Percentiles rank a stretch among this genome's conserved stretches.
Conservation (phyloP, 2,888 invertebrate species). For the Epinotia demarniana region DNA sequence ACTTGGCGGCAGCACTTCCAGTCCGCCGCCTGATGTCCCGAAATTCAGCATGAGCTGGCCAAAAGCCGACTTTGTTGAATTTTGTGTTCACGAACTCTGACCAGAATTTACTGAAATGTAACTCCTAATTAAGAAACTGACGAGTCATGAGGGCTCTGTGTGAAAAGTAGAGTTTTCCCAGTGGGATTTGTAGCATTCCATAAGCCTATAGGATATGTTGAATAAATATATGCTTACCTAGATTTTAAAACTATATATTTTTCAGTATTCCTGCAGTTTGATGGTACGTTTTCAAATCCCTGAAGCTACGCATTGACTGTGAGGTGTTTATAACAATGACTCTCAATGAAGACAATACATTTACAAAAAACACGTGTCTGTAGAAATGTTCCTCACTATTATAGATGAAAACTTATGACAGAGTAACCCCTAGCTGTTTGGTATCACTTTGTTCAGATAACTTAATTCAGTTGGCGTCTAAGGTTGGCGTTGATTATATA, state of each 20-base stretch:
- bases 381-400: too few relatives aligned
- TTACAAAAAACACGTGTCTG: too few relatives aligned
- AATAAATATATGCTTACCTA: background rate
- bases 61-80: constrained; percentile 33
- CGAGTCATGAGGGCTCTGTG: constrained; percentile 13
- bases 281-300: too few relatives aligned
- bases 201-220: background rate
- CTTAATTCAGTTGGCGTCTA: background rate
- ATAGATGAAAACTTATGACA: background rate
- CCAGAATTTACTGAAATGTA: constrained; percentile 29
- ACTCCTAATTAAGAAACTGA: constrained; percentile 38
- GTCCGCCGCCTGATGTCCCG: background rate
- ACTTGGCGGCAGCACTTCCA: constrained; percentile 31
- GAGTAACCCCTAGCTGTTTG: background rate
- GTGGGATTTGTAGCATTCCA: background rate
- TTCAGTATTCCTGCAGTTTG: too few relatives aligned
- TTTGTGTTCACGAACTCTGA: constrained; percentile 13
- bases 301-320: too few relatives aligned
- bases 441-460: background rate
- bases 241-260: too few relatives aligned
- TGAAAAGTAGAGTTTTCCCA: background rate
- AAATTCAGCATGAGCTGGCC: constrained; percentile 23
- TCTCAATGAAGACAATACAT: too few relatives aligned
- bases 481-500: background rate
- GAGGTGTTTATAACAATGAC: too few relatives aligned